A percentile compares a stretch with the other conserved stretches of the same genome.
Evolutionary conservation across 2,113 vertebrate genomes (phyloP).

Genomic region (Atrichornis clamosus): DNA sequence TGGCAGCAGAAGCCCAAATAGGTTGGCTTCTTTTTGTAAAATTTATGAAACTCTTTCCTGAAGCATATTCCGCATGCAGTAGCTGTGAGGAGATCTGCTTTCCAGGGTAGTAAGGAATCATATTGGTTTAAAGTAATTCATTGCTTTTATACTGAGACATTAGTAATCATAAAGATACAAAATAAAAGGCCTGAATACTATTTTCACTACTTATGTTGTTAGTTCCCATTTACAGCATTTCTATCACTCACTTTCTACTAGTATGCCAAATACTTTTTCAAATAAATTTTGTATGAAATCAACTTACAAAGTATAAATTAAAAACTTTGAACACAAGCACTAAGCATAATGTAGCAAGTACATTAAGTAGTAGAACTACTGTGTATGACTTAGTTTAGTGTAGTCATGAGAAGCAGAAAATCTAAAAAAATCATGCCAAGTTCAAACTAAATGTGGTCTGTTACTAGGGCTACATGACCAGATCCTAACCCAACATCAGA

Average conservation of each 20-base stretch:
- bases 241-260: neutral
- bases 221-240: neutral
- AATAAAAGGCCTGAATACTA: neutral
- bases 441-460: neutral
- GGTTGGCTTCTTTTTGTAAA: neutral
- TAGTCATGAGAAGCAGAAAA: neutral
- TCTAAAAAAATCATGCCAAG: rapidly evolving
- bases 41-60: neutral
- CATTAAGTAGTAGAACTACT: neutral
- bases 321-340: neutral
- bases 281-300: neutral
- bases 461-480: neutral
- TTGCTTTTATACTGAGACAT: neutral
- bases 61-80: neutral
- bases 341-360: neutral
- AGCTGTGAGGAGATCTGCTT: neutral
- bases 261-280: neutral
- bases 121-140: neutral
- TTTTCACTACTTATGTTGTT: neutral
- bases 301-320: neutral
- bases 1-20: neutral
- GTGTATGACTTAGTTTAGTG: neutral
- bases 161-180: neutral
- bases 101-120: neutral
- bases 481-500: neutral